phyloP scores from a whole-genome alignment of 2,113 vertebrate genomes.

The Myrmecophaga tridactyla region DNA sequence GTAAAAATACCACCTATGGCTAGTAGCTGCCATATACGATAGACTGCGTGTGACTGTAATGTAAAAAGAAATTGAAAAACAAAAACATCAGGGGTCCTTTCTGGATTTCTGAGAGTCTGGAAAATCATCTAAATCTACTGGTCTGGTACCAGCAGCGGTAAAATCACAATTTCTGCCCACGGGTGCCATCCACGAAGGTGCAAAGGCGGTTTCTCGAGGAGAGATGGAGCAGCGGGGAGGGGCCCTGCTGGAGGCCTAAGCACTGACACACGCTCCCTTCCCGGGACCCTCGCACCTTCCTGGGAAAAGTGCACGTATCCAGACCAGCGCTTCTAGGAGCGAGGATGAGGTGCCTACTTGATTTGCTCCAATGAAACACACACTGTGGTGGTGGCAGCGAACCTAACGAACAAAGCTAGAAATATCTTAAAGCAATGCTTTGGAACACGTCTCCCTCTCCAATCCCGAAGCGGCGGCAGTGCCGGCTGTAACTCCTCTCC shows the following conservation, averaged over 20 bases:
- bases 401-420: not conserved
- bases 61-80: not conserved
- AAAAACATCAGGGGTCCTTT: not conserved
- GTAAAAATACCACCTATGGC: not conserved
- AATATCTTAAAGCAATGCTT: not conserved
- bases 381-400: not conserved
- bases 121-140: not conserved
- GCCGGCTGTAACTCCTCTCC: not conserved
- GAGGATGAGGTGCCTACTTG: not conserved
- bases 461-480: not conserved
- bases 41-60: not conserved
- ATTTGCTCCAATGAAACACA: accelerated
- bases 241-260: accelerated
- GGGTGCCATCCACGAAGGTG: too few relatives aligned
- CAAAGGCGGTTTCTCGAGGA: accelerated
- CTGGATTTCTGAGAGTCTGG: not conserved
- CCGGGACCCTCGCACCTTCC: not conserved
- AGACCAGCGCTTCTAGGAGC: not conserved
- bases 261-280: accelerated
- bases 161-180: not conserved
- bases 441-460: too few relatives aligned
- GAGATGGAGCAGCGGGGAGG: too few relatives aligned
- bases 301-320: not conserved
- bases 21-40: not conserved
- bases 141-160: not conserved